Percentiles rank a stretch among this genome's conserved stretches.
Evolutionary conservation across 2,113 vertebrate genomes (phyloP).

Genomic region (Centropus bengalensis): DNA sequence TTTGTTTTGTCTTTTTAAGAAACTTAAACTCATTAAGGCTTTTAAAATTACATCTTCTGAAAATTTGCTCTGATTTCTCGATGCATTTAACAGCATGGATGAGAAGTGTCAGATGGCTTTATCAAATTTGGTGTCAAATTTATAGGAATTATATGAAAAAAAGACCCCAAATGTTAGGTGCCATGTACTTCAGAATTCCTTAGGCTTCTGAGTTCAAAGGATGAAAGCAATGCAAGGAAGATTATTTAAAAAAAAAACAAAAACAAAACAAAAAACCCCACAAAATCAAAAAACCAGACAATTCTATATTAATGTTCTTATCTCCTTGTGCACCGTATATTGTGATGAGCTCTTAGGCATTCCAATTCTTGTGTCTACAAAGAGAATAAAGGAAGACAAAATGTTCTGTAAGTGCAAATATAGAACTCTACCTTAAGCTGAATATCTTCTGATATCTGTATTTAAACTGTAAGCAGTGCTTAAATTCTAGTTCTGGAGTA

Average conservation of each 20-base stretch:
- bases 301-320: not conserved
- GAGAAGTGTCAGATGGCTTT: not conserved
- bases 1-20: not conserved
- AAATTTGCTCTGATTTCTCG: not conserved
- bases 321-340: not conserved
- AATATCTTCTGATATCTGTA: conserved; percentile 45
- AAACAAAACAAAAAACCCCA: too few species aligned
- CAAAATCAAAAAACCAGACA: not conserved
- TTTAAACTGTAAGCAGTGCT: conserved; percentile 45
- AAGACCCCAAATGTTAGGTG: not conserved
- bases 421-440: conserved; percentile 18
- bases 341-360: conserved; percentile 32
- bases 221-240: not conserved
- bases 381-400: conserved; percentile 59
- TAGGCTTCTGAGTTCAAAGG: not conserved
- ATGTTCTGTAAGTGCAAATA: conserved; percentile 61
- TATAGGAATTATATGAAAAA: not conserved
- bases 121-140: not conserved
- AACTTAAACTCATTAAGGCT: not conserved
- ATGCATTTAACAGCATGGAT: not conserved
- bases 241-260: not conserved
- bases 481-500: conserved; percentile 49
- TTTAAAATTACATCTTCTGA: not conserved
- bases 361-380: conserved; percentile 7
- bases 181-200: not conserved